phyloP scores from a whole-genome alignment of 2,888 invertebrate genomes.

The Rhagium mordax region DNA sequence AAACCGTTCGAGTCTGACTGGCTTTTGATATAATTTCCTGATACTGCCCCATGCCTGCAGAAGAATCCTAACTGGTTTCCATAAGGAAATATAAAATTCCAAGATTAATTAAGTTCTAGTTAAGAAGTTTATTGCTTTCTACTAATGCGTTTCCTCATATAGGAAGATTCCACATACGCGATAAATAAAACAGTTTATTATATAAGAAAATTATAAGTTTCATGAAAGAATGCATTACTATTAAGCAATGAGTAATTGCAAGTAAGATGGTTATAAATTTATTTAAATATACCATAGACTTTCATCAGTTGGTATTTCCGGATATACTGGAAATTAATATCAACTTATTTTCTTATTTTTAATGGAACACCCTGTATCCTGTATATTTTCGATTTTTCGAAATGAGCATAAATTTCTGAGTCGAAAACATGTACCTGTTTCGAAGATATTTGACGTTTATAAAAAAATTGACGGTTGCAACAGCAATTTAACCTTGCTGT shows the following conservation, averaged over 20 bases:
- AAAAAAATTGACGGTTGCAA: too few relatives aligned
- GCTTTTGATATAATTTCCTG: not conserved
- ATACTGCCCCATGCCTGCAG: not conserved
- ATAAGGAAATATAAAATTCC: conserved; percentile 1
- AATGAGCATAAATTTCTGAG: too few relatives aligned
- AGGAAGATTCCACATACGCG: conserved; percentile 10
- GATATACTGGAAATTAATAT: too few relatives aligned
- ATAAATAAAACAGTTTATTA: conserved; percentile 26
- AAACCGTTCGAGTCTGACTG: too few relatives aligned
- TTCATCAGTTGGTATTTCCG: too few relatives aligned
- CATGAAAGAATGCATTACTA: not conserved
- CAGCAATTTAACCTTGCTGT: too few relatives aligned
- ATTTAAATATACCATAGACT: too few relatives aligned
- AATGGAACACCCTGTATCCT: too few relatives aligned
- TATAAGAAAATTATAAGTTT: conserved; percentile 14
- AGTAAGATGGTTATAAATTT: not conserved
- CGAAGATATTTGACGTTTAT: too few relatives aligned
- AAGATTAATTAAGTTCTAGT: not conserved
- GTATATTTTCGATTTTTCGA: too few relatives aligned
- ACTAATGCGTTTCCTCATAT: conserved; percentile 13
- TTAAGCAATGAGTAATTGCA: not conserved
- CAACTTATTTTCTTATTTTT: too few relatives aligned
- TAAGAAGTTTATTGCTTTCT: conserved; percentile 12
- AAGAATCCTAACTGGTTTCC: not conserved
- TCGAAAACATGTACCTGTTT: too few relatives aligned